phyloP scores from a whole-genome alignment of 2,888 invertebrate species.

The Leptopilina drosophilae region DNA sequence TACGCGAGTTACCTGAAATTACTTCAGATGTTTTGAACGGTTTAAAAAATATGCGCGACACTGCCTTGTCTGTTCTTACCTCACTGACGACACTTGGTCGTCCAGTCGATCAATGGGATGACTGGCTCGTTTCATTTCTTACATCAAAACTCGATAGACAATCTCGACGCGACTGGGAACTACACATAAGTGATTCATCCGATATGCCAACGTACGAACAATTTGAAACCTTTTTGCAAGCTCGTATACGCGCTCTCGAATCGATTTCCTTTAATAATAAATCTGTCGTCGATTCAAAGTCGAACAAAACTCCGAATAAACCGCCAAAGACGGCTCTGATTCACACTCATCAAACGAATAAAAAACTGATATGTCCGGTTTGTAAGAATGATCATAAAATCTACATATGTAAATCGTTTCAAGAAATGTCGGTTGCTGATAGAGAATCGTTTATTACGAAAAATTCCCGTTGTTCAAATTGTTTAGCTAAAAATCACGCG shows the following conservation, averaged over 20 bases:
- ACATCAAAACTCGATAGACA: background rate
- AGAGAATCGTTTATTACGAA: too few relatives aligned
- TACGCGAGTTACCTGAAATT: background rate
- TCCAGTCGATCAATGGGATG: background rate
- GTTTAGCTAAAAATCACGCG: too few relatives aligned
- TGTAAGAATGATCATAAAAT: constrained; percentile 6
- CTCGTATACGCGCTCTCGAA: background rate
- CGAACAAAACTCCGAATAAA: background rate
- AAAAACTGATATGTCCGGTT: background rate
- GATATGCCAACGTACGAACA: constrained; percentile 9
- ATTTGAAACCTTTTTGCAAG: background rate
- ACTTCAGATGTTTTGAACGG: background rate
- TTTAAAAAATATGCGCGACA: constrained; percentile 2
- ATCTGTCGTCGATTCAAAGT: background rate
- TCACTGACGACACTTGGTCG: background rate
- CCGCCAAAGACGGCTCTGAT: background rate
- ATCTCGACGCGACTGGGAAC: constrained; percentile 15
- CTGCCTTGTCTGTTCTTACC: background rate
- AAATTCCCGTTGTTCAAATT: too few relatives aligned
- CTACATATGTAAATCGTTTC: background rate
- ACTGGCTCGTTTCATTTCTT: background rate
- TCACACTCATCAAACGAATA: background rate
- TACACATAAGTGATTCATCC: background rate
- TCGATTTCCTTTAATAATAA: background rate
- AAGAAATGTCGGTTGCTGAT: background rate